Base-by-base conservation (phyloP, 2,888 invertebrate genomes). In the Ditylenchus weischeri region DNA sequence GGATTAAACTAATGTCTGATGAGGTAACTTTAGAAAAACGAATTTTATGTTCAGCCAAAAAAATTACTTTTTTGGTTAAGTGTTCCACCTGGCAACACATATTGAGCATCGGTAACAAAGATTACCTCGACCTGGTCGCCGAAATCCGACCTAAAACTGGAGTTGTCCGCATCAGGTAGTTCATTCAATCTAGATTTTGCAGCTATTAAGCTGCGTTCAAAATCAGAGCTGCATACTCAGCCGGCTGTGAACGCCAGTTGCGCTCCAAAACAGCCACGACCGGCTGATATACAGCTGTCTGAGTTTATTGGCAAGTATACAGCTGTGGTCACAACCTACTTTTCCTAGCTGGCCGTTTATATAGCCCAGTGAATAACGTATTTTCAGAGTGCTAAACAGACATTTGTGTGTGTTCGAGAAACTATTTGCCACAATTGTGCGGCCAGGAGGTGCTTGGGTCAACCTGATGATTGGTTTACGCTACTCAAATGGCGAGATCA, bases 391-490 rank as follows among this genome's bases (percentile, higher is more conserved):
- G 8, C 18, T 29, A 8, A 29, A 54, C 23, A 54, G 29, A 18
- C 29, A 54, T 2, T 19, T 38, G 62, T 62, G 62, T 47, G 47
- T 62, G 15, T 62, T 62, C n/a, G 23, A 62, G 57, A 58, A 59
- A 23, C 19, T 18, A n/a, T 65, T 65, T 50, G 19, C 65, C 7
- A 21, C 35, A 1, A 48, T 62, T 48, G n/a, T 62, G 23, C n/a
- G 48, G 23, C 8, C 21, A 8, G 36, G 59, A 19, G 65, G 29
- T 47, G 35, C 15, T 10, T 72, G 68, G 65, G 57, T 65, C 19
- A 65, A 66, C 21, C 8, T 72, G 19, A 50, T 51, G 15, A 36
- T 72, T 35, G 72, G 72, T 29, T 23, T 72, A 13, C 54, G 21
- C 35, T 48, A 54, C 36, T 49, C 21, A 18, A 54, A 70, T 19